Percentiles rank a stretch among this genome's conserved stretches.
Evolutionary conservation across 92 coral and sea anemone genomes (phyloP).

Genomic region (Parazoanthus atlanticus): DNA sequence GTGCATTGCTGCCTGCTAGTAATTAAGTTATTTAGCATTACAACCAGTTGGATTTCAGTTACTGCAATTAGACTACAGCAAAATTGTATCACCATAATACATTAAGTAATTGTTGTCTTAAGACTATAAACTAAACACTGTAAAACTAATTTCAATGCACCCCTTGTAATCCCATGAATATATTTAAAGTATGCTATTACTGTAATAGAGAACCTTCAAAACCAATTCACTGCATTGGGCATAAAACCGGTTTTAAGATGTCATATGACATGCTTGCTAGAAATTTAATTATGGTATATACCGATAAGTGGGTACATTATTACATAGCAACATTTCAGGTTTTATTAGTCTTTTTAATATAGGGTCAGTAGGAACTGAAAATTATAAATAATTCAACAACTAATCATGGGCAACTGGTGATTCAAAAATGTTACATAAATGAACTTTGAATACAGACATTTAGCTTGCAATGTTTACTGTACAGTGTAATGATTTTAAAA

Average conservation of each 20-base stretch:
- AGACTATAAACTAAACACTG: not conserved
- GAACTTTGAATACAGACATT: too few relatives aligned
- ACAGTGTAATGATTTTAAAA: not conserved
- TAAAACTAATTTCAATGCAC: too few relatives aligned
- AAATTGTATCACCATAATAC: not conserved
- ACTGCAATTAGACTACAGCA: not conserved
- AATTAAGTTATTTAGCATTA: too few relatives aligned
- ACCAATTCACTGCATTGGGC: too few relatives aligned
- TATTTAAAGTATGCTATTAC: not conserved
- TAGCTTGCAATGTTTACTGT: not conserved
- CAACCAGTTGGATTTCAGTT: not conserved
- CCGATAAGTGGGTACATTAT: too few relatives aligned
- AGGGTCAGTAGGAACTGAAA: not conserved
- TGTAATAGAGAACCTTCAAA: not conserved
- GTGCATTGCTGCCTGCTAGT: not conserved
- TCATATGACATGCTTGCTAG: too few relatives aligned
- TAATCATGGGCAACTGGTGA: not conserved
- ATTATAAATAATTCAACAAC: not conserved
- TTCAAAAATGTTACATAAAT: not conserved
- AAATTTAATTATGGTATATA: too few relatives aligned
- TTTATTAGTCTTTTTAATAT: too few relatives aligned
- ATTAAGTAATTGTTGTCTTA: not conserved
- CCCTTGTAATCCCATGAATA: not conserved
- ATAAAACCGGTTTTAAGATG: too few relatives aligned
- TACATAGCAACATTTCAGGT: not conserved